Percentiles rank a stretch among this genome's conserved stretches.
Conservation (phyloP, 2,797 vertebrate species). For the Myotis daubentonii region DNA sequence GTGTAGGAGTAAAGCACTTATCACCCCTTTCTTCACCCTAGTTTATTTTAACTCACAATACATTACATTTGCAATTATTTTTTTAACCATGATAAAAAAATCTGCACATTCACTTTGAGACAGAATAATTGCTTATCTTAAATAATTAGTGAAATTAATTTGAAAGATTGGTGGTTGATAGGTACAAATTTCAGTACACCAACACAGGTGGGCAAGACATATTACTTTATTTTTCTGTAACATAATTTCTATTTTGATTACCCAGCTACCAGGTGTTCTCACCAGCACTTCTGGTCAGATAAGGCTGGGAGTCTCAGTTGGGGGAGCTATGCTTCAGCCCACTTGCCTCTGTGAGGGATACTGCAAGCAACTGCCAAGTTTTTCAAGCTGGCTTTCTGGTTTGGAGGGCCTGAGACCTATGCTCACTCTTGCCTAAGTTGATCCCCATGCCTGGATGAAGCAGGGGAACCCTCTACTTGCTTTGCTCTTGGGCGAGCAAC, state of each 20-base stretch:
- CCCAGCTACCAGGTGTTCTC: background rate
- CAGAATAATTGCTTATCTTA: background rate
- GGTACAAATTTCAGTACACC: slow-evolving; percentile 9
- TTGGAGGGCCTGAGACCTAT: background rate
- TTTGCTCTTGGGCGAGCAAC: background rate
- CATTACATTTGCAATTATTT: background rate
- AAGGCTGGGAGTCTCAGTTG: background rate
- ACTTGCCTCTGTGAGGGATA: background rate
- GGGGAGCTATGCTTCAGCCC: background rate
- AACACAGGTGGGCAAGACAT: background rate
- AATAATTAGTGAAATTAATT: background rate
- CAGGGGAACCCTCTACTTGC: background rate
- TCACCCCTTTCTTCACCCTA: background rate
- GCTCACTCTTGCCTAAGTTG: background rate
- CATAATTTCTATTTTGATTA: slow-evolving; percentile 6
- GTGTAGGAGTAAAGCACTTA: background rate
- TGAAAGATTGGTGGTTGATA: background rate
- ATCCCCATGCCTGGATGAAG: background rate
- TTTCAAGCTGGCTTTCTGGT: background rate
- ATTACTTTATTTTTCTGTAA: slow-evolving; percentile 11
- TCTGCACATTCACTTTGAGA: background rate
- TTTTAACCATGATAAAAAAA: background rate
- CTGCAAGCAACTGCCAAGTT: background rate
- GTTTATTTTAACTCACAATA: background rate
- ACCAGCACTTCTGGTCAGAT: background rate